These are phyloP conservation scores for Spongilla lacustris DNA, from an alignment of 37 sponge, comb jelly and placozoan species.

Conservation along the genomic window DNA sequence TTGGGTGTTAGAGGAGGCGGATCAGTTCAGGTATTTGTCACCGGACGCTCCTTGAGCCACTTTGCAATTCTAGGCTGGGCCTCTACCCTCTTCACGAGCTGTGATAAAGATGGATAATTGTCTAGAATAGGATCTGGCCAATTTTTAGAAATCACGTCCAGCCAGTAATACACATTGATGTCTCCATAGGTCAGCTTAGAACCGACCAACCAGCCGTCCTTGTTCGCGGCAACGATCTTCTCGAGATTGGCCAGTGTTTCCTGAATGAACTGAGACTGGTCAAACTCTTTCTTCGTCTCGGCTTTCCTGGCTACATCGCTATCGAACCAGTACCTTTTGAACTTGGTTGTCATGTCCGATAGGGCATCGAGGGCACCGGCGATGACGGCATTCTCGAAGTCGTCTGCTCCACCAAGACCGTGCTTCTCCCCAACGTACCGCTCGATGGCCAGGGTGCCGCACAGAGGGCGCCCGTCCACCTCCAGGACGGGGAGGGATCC, in stretches of 20 bases:
- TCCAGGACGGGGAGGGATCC: slow-evolving; percentile 53
- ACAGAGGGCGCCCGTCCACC: slow-evolving; percentile 50
- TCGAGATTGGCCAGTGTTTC: slow-evolving; percentile 14
- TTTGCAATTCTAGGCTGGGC: background rate
- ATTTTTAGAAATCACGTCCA: no score
- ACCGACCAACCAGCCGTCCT: slow-evolving; percentile 40
- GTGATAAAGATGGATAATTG: background rate
- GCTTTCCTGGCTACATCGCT: slow-evolving; percentile 50
- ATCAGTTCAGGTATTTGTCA: background rate
- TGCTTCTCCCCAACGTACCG: slow-evolving; percentile 51
- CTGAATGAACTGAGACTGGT: background rate
- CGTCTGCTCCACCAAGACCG: slow-evolving; percentile 59
- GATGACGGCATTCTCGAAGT: slow-evolving; percentile 61
- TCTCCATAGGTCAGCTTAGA: slow-evolving; percentile 43
- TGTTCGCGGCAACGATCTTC: slow-evolving; percentile 1
- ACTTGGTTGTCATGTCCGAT: slow-evolving; percentile 17
- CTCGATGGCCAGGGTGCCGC: slow-evolving; percentile 29
- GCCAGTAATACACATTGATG: background rate
- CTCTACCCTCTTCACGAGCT: background rate
- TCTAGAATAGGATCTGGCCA: background rate
- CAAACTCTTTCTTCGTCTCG: slow-evolving; percentile 17
- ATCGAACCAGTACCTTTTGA: slow-evolving; percentile 19
- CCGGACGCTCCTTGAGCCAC: slow-evolving; percentile 26
- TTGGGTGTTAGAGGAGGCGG: no score
- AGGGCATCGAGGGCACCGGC: slow-evolving; percentile 46